Conservation (phyloP, 2,888 invertebrate genomes). For the Cephus pygmeus region DNA sequence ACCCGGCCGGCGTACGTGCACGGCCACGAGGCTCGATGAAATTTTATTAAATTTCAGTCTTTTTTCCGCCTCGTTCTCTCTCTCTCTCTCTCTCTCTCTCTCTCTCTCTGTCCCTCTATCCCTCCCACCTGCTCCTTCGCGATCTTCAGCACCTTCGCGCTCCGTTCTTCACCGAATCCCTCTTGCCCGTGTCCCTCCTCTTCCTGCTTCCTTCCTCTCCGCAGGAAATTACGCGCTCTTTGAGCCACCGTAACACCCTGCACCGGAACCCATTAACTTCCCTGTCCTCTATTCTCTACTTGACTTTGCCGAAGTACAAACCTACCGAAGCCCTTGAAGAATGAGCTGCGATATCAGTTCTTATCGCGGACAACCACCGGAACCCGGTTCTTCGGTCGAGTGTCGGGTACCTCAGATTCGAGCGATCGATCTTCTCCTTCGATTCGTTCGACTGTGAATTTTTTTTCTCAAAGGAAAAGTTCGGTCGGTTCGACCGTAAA, state of each 20-base stretch:
- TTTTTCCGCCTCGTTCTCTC: conserved; percentile 22
- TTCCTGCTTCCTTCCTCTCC: neutral
- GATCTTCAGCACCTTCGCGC: neutral
- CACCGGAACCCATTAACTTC: neutral
- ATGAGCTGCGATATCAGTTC: neutral
- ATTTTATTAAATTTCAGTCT: conserved; percentile 62
- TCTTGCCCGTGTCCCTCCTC: neutral
- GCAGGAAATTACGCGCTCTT: neutral
- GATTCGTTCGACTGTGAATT: neutral
- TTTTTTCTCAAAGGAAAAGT: neutral
- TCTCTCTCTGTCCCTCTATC: neutral
- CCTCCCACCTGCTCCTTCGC: neutral
- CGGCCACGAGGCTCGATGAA: conserved; percentile 44
- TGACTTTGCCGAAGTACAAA: neutral
- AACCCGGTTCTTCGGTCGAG: neutral
- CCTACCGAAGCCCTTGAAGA: neutral
- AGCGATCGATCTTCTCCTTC: neutral
- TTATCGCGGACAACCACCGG: neutral
- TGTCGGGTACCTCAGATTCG: neutral
- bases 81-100: neutral
- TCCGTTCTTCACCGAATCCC: neutral
- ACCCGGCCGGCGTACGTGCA: conserved; percentile 50
- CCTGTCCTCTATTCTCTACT: neutral
- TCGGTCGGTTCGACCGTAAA: neutral
- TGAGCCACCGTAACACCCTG: neutral